Percentiles rank a stretch among this genome's conserved stretches.
These are phyloP conservation scores for Erynnis tages DNA, from an alignment of 2,888 invertebrate species.

Conservation along the genomic window DNA sequence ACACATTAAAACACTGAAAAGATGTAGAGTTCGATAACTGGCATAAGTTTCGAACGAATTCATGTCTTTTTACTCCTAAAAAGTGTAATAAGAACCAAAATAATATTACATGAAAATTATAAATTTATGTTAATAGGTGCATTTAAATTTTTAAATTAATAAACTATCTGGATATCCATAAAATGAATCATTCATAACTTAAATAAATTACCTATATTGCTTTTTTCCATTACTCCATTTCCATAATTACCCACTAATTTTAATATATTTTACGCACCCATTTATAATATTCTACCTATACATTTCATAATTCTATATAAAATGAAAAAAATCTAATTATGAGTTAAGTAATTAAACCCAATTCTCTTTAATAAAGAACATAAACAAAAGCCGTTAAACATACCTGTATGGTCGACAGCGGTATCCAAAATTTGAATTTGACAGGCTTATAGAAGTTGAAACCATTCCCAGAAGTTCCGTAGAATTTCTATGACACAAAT, in stretches of 20 bases:
- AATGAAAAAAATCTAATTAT: no score
- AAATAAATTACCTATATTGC: no score
- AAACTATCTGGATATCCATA: no score
- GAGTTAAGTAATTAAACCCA: background rate
- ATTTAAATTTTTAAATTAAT: no score
- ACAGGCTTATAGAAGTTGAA: constrained; percentile 3
- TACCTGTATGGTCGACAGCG: constrained; percentile 14
- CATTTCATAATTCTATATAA: background rate
- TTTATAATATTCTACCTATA: background rate
- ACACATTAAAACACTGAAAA: no score
- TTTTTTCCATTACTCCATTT: no score
- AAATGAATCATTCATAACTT: no score
- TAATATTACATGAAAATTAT: no score
- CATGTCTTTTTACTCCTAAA: no score
- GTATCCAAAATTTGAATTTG: constrained; percentile 20
- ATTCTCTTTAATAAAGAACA: background rate
- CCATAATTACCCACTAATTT: background rate
- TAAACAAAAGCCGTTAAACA: constrained; percentile 25
- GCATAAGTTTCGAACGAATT: no score
- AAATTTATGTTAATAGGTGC: no score
- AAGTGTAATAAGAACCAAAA: no score
- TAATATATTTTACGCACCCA: background rate
- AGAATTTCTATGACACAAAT: background rate
- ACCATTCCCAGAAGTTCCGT: constrained; percentile 14
- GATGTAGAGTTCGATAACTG: background rate